Evolutionary conservation across 1,140 invertebrate genomes (phyloP).

Genomic region (Melanaphis sacchari): DNA sequence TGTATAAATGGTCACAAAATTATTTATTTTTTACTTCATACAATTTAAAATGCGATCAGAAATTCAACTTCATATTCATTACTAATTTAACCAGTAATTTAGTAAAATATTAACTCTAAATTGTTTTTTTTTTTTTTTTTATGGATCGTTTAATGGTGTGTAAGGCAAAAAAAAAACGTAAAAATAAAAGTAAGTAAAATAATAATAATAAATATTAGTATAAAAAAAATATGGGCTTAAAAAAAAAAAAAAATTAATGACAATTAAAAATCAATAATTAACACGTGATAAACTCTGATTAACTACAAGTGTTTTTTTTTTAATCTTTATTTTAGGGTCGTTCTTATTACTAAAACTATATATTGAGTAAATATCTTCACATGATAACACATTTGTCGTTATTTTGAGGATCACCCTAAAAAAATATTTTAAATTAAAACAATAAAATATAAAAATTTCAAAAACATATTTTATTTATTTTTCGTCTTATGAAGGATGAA

Average conservation of each 20-base stretch:
- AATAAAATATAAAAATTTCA: not conserved
- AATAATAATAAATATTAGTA: constrained; percentile 42
- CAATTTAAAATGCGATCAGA: not conserved
- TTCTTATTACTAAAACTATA: constrained; percentile 15
- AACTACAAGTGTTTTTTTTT: constrained; percentile 35
- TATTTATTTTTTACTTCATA: constrained; percentile 11
- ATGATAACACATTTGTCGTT: constrained; percentile 56
- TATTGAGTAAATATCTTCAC: constrained; percentile 16
- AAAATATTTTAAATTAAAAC: not conserved
- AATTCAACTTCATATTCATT: not conserved
- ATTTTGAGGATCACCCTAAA: constrained; percentile 51
- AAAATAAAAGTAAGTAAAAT: constrained; percentile 10
- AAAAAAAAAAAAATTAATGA: constrained; percentile 33
- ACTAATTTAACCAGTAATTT: not conserved
- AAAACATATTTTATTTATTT: not conserved
- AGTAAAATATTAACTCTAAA: not conserved
- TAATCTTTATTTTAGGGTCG: not conserved
- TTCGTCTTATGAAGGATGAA: too few relatives aligned
- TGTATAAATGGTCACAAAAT: not conserved
- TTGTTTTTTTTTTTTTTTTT: not conserved
- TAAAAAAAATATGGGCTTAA: constrained; percentile 21
- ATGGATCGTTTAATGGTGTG: not conserved
- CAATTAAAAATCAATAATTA: constrained; percentile 48
- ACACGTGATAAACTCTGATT: constrained; percentile 55
- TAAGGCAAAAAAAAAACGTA: constrained; percentile 1